Evolutionary conservation across 2,888 invertebrate genomes (phyloP), one percentile per base, ranked within the genome.

Genomic region (Scaptomyza flava): DNA sequence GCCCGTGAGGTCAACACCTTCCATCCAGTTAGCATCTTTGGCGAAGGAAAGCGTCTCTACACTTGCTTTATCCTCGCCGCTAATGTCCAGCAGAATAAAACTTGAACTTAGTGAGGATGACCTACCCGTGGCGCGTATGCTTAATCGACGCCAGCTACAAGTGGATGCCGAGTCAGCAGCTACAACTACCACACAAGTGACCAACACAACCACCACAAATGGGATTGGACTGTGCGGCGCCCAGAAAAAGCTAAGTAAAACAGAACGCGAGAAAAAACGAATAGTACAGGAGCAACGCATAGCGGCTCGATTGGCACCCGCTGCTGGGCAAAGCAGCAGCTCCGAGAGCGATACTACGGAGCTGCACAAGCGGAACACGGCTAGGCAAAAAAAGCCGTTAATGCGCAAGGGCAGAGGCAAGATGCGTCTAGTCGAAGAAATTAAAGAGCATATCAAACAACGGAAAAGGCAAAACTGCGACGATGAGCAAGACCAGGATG

Each of bases 321-420:
- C 54, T 3, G 68, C 77, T 34, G 82, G 82, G 0, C 74, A 85
- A 23, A 93, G 93, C 38, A 94, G 93, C 85, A 93, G 91, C 79
- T 92, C 92, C 6, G 94, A 94, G 82, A 92, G 90, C 34, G 94
- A 91, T 43, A 93, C 89, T 17, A 93, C 90, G 20, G 91, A 91
- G 71, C 65, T 91, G 8, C 79, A 77, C 33, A 91, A 89, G 58
- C 75, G 90, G 0, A 89, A 86, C 30, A 77, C 85, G 0, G 90
- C 84, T 11, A 81, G 91, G 27, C 79, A 89, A 8, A 91, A 91
- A 58, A 91, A 91, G 59, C 86, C 85, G 0, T 68, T 77, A 3
- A 57, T 82, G 42, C 83, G 87, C 5, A 89, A 89, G 65, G 70
- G 76, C 27, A 83, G 82, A 6, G 71, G 76, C 27, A 85, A 84